A percentile compares a stretch with the other conserved stretches of the same genome.
phyloP scores from a whole-genome alignment of 2,888 invertebrate species.

The Frankliniella fusca region DNA sequence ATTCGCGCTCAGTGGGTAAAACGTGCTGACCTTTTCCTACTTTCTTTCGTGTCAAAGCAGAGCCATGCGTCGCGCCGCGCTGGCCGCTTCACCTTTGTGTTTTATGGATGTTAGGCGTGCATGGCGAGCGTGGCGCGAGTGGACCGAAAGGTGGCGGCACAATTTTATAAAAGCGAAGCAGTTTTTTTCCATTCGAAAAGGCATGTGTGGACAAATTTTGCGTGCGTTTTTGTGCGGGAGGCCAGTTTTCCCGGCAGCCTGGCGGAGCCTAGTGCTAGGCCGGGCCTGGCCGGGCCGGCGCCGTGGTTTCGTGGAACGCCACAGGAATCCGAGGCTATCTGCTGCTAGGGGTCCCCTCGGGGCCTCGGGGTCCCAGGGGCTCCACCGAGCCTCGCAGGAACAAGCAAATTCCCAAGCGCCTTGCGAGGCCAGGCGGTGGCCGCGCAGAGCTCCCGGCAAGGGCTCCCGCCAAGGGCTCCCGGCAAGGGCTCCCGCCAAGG shows the following conservation, averaged over 20 bases:
- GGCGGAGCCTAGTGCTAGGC: neutral
- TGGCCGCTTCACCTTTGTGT: too few species aligned
- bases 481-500: conserved; percentile 12
- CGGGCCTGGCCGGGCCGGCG: neutral
- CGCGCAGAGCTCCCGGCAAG: conserved; percentile 27
- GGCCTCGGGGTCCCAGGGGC: neutral
- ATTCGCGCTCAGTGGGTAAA: too few species aligned
- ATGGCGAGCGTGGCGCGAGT: too few species aligned
- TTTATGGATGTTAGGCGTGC: too few species aligned
- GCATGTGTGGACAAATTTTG: too few species aligned
- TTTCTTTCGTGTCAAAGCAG: too few species aligned
- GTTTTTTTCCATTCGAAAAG: too few species aligned
- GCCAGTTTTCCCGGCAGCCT: neutral
- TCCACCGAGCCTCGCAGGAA: neutral
- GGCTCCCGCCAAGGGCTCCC: conserved; percentile 29
- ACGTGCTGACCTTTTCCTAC: too few species aligned
- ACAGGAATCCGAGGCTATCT: conserved; percentile 13
- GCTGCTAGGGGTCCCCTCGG: neutral
- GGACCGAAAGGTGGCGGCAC: too few species aligned
- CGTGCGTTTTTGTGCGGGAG: too few species aligned
- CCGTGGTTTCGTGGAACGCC: conserved; percentile 10
- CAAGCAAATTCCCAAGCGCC: conserved; percentile 4
- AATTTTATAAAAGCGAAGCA: too few species aligned
- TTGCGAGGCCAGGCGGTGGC: neutral
- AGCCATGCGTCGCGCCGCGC: too few species aligned